phyloP scores from a whole-genome alignment of 2,797 vertebrate genomes.

The Crocidura indochinensis region DNA sequence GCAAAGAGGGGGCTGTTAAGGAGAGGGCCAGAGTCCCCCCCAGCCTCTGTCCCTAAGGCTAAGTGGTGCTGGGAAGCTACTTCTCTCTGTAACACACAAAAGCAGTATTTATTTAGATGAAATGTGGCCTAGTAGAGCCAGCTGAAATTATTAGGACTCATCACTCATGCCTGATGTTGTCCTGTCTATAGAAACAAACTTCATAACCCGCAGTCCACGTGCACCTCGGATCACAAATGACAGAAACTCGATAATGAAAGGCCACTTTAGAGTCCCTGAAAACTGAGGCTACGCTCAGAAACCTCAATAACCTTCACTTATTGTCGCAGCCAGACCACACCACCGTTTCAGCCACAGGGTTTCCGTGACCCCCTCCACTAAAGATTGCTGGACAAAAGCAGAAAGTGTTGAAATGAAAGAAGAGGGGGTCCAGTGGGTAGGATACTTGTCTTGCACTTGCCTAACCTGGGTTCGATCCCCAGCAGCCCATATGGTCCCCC shows the following conservation, averaged over 20 bases:
- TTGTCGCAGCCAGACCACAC: not conserved
- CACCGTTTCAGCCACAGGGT: not conserved
- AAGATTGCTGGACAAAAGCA: slow-evolving; percentile 23
- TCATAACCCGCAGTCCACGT: not conserved
- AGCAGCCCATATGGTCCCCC: no score
- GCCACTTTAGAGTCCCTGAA: not conserved
- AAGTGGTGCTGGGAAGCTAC: not conserved
- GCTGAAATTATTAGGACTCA: slow-evolving; percentile 10
- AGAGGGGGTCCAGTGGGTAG: no score
- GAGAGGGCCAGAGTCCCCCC: no score
- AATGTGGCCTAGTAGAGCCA: not conserved
- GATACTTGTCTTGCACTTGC: no score
- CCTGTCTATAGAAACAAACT: not conserved
- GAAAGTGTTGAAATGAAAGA: no score
- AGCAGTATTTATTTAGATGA: not conserved
- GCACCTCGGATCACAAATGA: slow-evolving; percentile 14
- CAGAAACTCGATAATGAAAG: slow-evolving; percentile 16
- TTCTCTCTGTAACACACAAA: not conserved
- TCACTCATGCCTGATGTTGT: not conserved
- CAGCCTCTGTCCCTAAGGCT: not conserved
- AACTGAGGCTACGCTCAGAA: not conserved
- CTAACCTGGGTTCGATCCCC: no score
- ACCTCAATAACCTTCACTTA: not conserved
- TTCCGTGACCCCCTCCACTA: not conserved
- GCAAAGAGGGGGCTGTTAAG: not conserved